A percentile compares a stretch with the other conserved stretches of the same genome.
phyloP scores from a whole-genome alignment of 2,888 invertebrate species.

The Andrena haemorrhoa region DNA sequence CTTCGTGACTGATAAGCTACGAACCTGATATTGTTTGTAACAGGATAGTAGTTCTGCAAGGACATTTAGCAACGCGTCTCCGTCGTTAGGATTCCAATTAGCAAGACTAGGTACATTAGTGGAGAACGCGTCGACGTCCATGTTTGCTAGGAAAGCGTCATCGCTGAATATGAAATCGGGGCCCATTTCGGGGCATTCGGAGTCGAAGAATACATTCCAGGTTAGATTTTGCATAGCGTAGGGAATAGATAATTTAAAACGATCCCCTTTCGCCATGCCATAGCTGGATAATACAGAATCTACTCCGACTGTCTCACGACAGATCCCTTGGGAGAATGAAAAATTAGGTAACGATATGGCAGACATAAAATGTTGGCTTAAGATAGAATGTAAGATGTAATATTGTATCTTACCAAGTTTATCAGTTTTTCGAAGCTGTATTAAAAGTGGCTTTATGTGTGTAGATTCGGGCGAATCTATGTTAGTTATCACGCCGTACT shows the following conservation, averaged over 20 bases:
- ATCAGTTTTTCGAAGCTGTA: constrained; percentile 59
- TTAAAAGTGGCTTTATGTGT: constrained; percentile 68
- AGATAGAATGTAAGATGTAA: background rate
- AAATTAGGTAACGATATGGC: constrained; percentile 11
- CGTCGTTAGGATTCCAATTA: constrained; percentile 88
- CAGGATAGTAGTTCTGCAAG: constrained; percentile 87
- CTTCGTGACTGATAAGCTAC: constrained; percentile 42
- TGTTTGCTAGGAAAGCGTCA: constrained; percentile 88
- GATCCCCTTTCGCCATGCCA: constrained; percentile 83
- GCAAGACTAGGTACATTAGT: constrained; percentile 87
- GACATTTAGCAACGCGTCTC: constrained; percentile 87
- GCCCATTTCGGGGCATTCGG: constrained; percentile 88
- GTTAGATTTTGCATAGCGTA: constrained; percentile 89
- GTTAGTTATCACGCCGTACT: constrained; percentile 41
- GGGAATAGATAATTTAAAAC: constrained; percentile 89
- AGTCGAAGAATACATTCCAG: constrained; percentile 91
- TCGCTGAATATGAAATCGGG: constrained; percentile 92
- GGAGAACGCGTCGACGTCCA: constrained; percentile 86
- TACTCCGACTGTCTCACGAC: constrained; percentile 63
- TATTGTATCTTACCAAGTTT: constrained; percentile 64
- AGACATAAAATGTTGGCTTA: background rate
- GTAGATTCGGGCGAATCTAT: constrained; percentile 49
- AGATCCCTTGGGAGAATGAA: constrained; percentile 65
- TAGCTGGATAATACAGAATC: constrained; percentile 69
- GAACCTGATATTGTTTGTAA: constrained; percentile 89